phyloP scores from a whole-genome alignment of 2,113 vertebrate species.

The Cryptotis parvus region DNA sequence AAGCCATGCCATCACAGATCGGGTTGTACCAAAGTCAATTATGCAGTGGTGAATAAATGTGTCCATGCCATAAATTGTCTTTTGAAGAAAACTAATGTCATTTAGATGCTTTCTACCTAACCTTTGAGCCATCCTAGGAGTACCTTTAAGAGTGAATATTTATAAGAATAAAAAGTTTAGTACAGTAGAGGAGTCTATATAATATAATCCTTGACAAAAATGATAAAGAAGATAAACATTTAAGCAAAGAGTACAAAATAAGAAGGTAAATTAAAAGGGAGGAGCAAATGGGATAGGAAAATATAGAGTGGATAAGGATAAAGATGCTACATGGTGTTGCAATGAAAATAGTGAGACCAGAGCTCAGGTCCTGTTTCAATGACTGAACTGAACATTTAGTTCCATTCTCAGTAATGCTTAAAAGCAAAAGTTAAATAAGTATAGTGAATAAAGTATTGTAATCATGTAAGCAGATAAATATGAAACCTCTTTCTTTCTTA shows the following conservation, averaged over 20 bases:
- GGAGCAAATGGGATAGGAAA: background rate
- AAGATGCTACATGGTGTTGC: background rate
- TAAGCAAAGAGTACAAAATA: background rate
- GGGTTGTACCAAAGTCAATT: background rate
- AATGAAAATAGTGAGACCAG: background rate
- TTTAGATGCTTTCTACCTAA: background rate
- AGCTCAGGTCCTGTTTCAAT: background rate
- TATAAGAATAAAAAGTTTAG: background rate
- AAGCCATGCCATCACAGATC: no score
- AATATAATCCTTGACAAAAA: slow-evolving; percentile 5
- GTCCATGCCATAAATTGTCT: background rate
- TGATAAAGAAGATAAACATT: background rate
- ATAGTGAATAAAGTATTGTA: background rate
- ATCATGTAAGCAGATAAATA: background rate
- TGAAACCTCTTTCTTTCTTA: background rate
- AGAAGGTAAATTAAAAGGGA: background rate
- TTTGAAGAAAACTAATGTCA: background rate
- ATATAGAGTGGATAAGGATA: background rate
- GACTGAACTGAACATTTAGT: slow-evolving; percentile 5
- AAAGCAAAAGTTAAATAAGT: background rate
- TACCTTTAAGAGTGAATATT: background rate
- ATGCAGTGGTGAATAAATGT: no score
- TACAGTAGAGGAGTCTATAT: background rate
- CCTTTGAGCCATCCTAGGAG: background rate
- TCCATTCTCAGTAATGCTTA: background rate